Base-by-base conservation (phyloP, 2,797 vertebrate species). In the Vespertilio murinus region DNA sequence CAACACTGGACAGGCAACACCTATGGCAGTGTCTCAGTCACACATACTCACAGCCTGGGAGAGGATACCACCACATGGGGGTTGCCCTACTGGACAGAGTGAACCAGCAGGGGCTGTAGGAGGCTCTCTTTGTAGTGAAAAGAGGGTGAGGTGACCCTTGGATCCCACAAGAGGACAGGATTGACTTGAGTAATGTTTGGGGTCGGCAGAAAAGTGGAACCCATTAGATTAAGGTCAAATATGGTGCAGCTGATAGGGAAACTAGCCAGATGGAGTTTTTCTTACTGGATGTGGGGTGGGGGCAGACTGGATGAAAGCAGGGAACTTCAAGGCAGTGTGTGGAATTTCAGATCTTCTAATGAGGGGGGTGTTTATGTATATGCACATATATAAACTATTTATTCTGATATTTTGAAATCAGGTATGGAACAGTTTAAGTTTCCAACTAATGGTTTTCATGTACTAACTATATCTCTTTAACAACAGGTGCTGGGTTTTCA, bases 1-100 rank as follows among this genome's bases (percentile, higher is more conserved):
- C 1, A 25, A 9, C 5, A 23, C 2, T 2, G 6, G 33, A 16
- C 3, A 47, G 64, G 73, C 18, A 9, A n/a, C 22, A 4, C 13
- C 4, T 13, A 35, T 1, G 5, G 17, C 12, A 17, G 1, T 52
- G 23, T 59, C 0, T 86, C 9, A 30, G 33, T 81, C 23, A 71
- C 22, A 10, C 12, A 42, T 12, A 42, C 69, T 81, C 47, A 38
- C 65, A 78, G 74, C 65, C 47, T 25, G 20, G 6, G 10, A 2
- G 35, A 16, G 22, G 30, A 47, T 2, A 17, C 8, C 3, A 22
- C 17, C 2, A 1, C 25, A 13, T 1, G 8, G 22, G 38, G 47
- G 28, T 3, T 0, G 0, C 28, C 25, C 8, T 40, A 2, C 0
- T 7, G 3, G 22, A 5, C 35, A 67, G 25, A 30, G 59, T 2